Conservation (phyloP, 2,797 vertebrate species). For the Pseudochromis fuscus region DNA sequence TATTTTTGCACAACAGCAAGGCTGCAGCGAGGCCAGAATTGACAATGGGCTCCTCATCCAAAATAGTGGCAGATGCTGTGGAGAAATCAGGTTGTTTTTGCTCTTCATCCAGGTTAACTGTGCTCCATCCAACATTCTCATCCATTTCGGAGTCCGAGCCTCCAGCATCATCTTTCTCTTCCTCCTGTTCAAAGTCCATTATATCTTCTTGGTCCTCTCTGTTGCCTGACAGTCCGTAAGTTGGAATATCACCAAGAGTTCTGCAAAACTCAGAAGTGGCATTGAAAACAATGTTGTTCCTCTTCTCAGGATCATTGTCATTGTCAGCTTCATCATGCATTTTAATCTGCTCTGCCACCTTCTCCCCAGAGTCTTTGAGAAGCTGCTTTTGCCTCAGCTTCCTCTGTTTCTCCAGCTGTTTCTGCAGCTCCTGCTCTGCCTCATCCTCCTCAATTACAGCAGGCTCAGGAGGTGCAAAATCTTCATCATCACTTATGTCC, state of each 20-base stretch:
- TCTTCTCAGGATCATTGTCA: constrained; percentile 86
- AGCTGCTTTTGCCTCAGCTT: constrained; percentile 88
- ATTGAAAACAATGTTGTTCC: constrained; percentile 92
- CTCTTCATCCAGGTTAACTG: constrained; percentile 92
- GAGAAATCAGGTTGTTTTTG: constrained; percentile 90
- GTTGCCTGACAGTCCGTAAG: constrained; percentile 93
- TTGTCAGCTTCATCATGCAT: constrained; percentile 59
- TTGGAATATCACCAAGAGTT: constrained; percentile 94
- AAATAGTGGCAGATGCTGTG: constrained; percentile 91
- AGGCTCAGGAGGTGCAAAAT: constrained; percentile 63
- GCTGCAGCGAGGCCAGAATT: constrained; percentile 91
- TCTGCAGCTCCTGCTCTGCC: constrained; percentile 92
- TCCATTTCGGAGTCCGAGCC: constrained; percentile 89
- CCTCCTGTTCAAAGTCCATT: constrained; percentile 92
- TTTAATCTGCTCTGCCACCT: constrained; percentile 86
- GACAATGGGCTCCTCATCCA: constrained; percentile 96
- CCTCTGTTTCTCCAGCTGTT: constrained; percentile 93
- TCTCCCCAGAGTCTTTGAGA: constrained; percentile 89
- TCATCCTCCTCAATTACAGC: constrained; percentile 90
- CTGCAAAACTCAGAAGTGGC: constrained; percentile 95
- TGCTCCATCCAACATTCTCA: constrained; percentile 94
- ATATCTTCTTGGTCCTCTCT: constrained; percentile 94
- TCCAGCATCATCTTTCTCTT: constrained; percentile 87
- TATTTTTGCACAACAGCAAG: constrained; percentile 92
- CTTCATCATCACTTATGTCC: constrained; percentile 92